These are phyloP conservation scores for Sycophila sp. DNA, from an alignment of 1,140 invertebrate species.

Conservation along the genomic window DNA sequence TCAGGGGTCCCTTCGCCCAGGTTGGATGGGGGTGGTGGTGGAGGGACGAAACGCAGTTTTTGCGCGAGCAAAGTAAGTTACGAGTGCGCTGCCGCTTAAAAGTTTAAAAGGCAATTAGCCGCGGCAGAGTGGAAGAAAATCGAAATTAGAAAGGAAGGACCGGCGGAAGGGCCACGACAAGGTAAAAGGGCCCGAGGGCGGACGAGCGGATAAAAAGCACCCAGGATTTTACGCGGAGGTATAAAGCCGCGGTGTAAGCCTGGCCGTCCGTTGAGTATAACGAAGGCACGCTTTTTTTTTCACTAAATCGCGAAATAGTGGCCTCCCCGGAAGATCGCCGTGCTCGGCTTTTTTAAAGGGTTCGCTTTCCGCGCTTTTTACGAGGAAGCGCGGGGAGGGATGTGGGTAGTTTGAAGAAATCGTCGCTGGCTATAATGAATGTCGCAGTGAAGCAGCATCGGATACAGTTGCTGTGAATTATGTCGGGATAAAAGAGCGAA, in stretches of 20 bases:
- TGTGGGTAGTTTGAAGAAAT: too few relatives aligned
- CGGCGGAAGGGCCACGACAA: background rate
- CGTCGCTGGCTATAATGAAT: too few relatives aligned
- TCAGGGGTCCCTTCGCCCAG: too few relatives aligned
- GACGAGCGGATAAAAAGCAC: background rate
- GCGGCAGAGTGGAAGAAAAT: slow-evolving; percentile 21
- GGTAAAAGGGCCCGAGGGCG: background rate
- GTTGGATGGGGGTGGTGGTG: background rate
- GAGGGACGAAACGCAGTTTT: slow-evolving; percentile 1
- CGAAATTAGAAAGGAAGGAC: slow-evolving; percentile 12
- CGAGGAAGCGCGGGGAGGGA: background rate
- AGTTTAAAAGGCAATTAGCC: slow-evolving; percentile 28
- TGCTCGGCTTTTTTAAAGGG: background rate
- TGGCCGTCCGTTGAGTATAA: slow-evolving; percentile 15
- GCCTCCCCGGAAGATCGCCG: background rate
- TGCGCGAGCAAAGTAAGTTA: background rate
- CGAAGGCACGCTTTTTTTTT: slow-evolving; percentile 8
- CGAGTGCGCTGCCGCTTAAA: slow-evolving; percentile 16
- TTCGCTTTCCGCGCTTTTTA: background rate
- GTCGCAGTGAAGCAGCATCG: too few relatives aligned
- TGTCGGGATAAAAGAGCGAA: too few relatives aligned
- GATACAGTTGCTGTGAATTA: too few relatives aligned
- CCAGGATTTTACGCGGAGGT: slow-evolving; percentile 17
- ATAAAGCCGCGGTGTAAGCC: slow-evolving; percentile 30
- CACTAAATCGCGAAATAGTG: slow-evolving; percentile 36